Conservation (phyloP, 2,888 invertebrate species). For the Drosophila quinaria region DNA sequence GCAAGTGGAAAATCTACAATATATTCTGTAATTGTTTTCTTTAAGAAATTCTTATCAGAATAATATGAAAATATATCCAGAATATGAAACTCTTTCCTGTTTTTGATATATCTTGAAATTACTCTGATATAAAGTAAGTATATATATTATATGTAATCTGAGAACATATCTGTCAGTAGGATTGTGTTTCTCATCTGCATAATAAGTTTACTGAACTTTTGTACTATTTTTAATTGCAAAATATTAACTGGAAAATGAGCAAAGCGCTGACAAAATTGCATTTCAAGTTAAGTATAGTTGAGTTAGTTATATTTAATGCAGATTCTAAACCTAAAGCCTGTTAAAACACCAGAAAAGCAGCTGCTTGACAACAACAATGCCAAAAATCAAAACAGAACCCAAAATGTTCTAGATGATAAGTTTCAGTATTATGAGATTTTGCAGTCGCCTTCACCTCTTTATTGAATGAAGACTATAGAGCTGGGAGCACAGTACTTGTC, state of each 20-base stretch:
- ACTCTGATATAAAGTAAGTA: background rate
- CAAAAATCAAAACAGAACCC: background rate
- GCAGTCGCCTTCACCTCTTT: slow-evolving; percentile 5
- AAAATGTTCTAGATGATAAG: background rate
- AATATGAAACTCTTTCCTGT: no score
- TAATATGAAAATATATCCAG: background rate
- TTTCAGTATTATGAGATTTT: slow-evolving; percentile 9
- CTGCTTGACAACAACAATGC: background rate
- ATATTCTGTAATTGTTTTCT: background rate
- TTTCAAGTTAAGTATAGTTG: no score
- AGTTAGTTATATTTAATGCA: slow-evolving; percentile 9
- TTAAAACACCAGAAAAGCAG: background rate
- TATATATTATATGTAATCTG: background rate
- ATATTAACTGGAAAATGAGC: background rate
- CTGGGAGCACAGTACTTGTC: background rate
- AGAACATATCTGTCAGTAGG: no score
- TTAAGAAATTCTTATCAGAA: background rate
- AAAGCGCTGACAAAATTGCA: background rate
- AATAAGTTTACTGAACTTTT: no score
- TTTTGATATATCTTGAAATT: background rate
- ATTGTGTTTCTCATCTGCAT: background rate
- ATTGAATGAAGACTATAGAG: background rate
- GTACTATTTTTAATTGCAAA: no score
- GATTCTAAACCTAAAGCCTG: background rate
- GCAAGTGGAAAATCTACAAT: background rate